phyloP scores from a whole-genome alignment of 2,797 vertebrate species.

The Crotalus adamanteus region DNA sequence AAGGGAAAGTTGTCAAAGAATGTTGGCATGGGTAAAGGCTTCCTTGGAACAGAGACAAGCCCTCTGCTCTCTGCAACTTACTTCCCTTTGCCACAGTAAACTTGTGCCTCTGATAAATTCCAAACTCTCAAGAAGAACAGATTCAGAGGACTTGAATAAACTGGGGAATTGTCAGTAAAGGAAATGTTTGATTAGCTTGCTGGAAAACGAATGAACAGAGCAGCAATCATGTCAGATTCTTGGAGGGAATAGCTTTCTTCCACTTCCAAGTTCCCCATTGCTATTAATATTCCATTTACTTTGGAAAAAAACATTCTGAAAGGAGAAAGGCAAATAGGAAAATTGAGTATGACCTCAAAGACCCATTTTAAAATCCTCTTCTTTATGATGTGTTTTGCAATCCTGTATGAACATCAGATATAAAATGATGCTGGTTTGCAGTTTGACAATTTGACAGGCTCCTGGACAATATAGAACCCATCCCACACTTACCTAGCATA shows the following conservation, averaged over 20 bases:
- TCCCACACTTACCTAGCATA: not conserved
- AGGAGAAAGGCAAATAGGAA: not conserved
- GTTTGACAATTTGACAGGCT: not conserved
- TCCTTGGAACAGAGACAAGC: slow-evolving; percentile 31
- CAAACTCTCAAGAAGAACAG: not conserved
- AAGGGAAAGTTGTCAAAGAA: slow-evolving; percentile 61
- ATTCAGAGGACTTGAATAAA: not conserved
- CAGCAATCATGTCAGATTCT: not conserved
- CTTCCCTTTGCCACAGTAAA: slow-evolving; percentile 62
- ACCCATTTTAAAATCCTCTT: not conserved
- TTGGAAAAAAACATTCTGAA: not conserved
- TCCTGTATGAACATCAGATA: not conserved
- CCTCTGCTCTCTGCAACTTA: not conserved
- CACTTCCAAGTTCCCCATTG: not conserved
- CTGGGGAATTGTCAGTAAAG: not conserved
- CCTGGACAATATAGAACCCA: not conserved
- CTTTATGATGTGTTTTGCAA: not conserved
- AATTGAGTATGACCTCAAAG: not conserved
- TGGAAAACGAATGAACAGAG: not conserved
- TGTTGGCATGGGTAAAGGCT: slow-evolving; percentile 38
- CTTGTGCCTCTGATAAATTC: slow-evolving; percentile 16
- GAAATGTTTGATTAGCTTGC: not conserved
- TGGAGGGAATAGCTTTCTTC: not conserved
- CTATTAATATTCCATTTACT: not conserved
- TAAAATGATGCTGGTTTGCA: not conserved